Evolutionary conservation across 2,113 vertebrate genomes (phyloP).

Genomic region (Hyperoodon ampullatus): DNA sequence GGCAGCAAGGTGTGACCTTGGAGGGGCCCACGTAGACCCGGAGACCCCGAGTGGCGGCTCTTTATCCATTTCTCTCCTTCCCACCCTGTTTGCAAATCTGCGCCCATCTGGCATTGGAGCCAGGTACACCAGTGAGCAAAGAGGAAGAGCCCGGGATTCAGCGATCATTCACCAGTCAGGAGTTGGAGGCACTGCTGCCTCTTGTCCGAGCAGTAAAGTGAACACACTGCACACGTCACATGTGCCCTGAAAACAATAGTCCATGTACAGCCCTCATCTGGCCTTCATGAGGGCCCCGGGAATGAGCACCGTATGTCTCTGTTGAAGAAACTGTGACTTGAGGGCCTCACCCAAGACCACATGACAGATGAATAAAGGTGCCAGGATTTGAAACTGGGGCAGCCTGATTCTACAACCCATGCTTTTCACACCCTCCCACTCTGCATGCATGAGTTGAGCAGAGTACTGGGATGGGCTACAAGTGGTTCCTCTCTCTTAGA

Average conservation of each 20-base stretch:
- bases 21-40: not conserved
- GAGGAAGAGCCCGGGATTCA: not conserved
- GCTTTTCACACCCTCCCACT: no score
- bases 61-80: not conserved
- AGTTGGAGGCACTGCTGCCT: not conserved
- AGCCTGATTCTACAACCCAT: not conserved
- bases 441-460: rapidly evolving
- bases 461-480: not conserved
- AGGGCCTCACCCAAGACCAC: not conserved
- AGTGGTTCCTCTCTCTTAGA: not conserved
- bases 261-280: not conserved
- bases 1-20: no score
- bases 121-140: not conserved
- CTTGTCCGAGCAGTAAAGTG: rapidly evolving
- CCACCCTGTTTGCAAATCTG: not conserved
- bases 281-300: no score
- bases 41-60: not conserved
- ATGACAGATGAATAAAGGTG: not conserved
- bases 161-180: not conserved
- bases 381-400: not conserved
- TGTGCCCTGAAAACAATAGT: rapidly evolving
- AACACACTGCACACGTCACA: rapidly evolving
- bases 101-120: not conserved
- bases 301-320: not conserved
- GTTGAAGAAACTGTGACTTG: not conserved